These are phyloP conservation scores for Lymantria monacha DNA, from an alignment of 2,888 invertebrate species.

Conservation along the genomic window DNA sequence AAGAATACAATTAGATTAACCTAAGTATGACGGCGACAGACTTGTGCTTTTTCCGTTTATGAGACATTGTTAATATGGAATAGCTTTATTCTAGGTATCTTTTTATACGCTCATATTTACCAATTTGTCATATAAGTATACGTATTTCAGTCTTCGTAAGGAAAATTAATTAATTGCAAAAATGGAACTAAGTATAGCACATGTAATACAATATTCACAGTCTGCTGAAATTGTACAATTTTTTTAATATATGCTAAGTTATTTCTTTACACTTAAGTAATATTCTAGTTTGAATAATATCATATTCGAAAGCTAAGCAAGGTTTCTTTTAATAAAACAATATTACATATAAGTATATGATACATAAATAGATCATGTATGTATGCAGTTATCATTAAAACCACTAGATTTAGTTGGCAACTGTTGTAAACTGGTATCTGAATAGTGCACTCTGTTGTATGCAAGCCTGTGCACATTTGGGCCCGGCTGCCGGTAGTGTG, in stretches of 20 bases:
- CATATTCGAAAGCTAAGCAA: background rate
- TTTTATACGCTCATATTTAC: too few species aligned
- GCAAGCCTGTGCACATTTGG: conserved; percentile 46
- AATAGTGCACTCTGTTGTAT: conserved; percentile 56
- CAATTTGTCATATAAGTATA: too few species aligned
- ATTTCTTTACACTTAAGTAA: background rate
- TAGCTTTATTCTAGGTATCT: too few species aligned
- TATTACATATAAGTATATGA: background rate
- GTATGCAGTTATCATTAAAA: background rate
- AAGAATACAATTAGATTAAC: background rate
- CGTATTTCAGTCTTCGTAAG: too few species aligned
- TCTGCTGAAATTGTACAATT: background rate
- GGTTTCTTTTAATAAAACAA: background rate
- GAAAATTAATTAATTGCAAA: too few species aligned
- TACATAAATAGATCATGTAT: background rate
- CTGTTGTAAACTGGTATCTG: conserved; percentile 32
- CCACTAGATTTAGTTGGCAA: conserved; percentile 28
- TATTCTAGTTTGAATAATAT: background rate
- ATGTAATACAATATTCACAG: background rate
- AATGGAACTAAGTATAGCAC: background rate
- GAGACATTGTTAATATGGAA: background rate
- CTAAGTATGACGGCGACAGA: background rate
- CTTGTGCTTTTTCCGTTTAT: background rate
- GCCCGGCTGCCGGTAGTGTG: conserved; percentile 43
- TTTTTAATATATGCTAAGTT: background rate